phyloP scores from a whole-genome alignment of 2,113 vertebrate genomes.

The Actenoides hombroni region DNA sequence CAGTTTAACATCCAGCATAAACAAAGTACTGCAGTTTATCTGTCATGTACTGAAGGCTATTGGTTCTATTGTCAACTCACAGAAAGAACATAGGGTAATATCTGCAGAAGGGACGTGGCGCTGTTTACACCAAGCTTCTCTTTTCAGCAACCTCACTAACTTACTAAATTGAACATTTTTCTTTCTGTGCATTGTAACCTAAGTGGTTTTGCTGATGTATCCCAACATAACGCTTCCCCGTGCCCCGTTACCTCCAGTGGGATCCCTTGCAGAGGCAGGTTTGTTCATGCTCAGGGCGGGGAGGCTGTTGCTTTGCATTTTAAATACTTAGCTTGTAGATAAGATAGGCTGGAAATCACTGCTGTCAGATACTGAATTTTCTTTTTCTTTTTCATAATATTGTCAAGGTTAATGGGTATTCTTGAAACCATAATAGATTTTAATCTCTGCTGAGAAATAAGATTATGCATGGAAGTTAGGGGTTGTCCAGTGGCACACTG shows the following conservation, averaged over 20 bases:
- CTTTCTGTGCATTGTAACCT: not conserved
- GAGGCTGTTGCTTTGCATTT: not conserved
- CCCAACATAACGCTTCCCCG: not conserved
- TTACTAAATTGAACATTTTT: not conserved
- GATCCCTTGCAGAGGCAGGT: not conserved
- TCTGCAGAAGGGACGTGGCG: not conserved
- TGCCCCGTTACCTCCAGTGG: rapidly evolving
- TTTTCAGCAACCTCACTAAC: not conserved
- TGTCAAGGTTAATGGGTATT: not conserved
- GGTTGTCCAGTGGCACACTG: not conserved
- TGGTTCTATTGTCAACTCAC: not conserved
- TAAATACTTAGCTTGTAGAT: not conserved
- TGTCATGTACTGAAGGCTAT: not conserved
- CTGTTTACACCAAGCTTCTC: not conserved
- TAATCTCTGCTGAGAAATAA: not conserved
- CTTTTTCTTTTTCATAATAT: not conserved
- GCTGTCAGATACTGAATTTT: not conserved
- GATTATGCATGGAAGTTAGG: not conserved
- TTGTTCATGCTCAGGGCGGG: not conserved
- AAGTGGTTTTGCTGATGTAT: not conserved
- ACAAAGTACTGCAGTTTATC: too few species aligned
- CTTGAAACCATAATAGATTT: not conserved
- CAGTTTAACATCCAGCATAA: too few species aligned
- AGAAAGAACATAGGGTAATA: not conserved
- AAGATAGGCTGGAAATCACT: not conserved